phyloP scores from a whole-genome alignment of 2,888 invertebrate species.

The Cancer borealis region DNA sequence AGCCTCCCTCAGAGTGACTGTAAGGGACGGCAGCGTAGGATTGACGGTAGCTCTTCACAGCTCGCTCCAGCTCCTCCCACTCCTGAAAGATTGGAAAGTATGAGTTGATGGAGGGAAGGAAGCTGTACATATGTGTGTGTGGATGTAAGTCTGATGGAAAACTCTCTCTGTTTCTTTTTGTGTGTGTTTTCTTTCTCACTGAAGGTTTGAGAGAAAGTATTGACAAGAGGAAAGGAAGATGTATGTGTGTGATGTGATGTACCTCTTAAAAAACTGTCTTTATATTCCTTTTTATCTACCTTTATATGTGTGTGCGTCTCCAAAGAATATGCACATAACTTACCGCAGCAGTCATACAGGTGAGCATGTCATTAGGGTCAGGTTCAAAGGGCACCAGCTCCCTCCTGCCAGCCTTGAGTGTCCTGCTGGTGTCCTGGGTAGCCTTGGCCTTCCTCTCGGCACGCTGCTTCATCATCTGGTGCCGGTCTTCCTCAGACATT shows the following conservation, averaged over 20 bases:
- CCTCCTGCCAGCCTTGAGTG: conserved; percentile 57
- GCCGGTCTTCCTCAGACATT: conserved; percentile 80
- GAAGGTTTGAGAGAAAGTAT: background rate
- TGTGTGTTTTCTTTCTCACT: no score
- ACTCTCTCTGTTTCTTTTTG: no score
- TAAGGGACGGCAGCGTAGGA: conserved; percentile 79
- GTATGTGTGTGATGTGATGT: background rate
- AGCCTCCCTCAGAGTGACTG: conserved; percentile 63
- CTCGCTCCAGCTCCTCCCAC: conserved; percentile 78
- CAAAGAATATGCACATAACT: background rate
- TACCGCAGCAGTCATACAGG: conserved; percentile 78
- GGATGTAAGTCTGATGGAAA: background rate
- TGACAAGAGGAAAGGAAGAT: background rate
- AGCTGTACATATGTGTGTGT: background rate
- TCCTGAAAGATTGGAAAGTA: conserved; percentile 63
- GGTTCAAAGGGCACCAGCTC: conserved; percentile 77
- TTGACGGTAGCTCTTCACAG: conserved; percentile 78
- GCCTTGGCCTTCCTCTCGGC: conserved; percentile 77
- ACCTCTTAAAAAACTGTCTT: no score
- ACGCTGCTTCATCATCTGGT: conserved; percentile 78
- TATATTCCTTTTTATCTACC: no score
- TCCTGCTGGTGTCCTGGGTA: background rate
- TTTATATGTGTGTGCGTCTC: no score
- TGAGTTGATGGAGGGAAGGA: background rate
- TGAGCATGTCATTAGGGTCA: conserved; percentile 77